Evolutionary conservation across 2,113 vertebrate species (phyloP), one percentile per base, ranked within the genome.

Genomic region (Oceanites oceanicus): DNA sequence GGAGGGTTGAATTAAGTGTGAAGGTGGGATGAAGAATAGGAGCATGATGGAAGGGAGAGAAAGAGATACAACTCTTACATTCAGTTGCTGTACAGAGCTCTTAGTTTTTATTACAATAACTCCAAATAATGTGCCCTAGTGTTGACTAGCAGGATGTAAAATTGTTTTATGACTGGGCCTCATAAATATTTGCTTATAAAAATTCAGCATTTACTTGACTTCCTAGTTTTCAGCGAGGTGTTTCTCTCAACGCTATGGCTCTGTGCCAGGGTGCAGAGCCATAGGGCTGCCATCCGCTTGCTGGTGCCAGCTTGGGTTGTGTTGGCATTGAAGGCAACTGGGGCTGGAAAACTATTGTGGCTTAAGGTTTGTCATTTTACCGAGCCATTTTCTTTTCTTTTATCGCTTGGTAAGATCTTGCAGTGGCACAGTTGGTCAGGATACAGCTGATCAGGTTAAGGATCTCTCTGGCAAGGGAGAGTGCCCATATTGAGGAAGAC

Each of bases 401-500:
- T n/a, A 25, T 87, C 53, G 45, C 19, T 22, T 88, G 22, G 49
- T 58, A 68, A 92, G 92, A 49, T 90, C 63, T 77, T 25, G 21
- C 56, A 42, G 34, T 12, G 52, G 34, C 36, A 14, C 49, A 53
- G 45, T 34, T 80, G 58, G 29, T 80, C 58, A 23, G 27, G 77
- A 55, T 83, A 90, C 5, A 53, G 62, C 68, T 0, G 13, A 56
- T 81, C 72, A 40, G 25, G 50, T 74, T 90, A 84, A 73, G 61
- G 71, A 70, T 71, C 73, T 96, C 50, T 80, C 84, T 88, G 71
- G 3, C 76, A 70, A 86, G 49, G 62, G 67, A 73, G 38, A 53
- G 52, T 83, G n/a, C 70, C 86, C 66, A 11, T 94, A 94, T 92
- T 52, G 88, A 80, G 27, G 59, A 36, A 86, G 27, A 96, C 94